A percentile compares a stretch with the other conserved stretches of the same genome.
These are phyloP conservation scores for Thinocorus orbignyianus DNA, from an alignment of 2,113 vertebrate genomes.

Conservation along the genomic window DNA sequence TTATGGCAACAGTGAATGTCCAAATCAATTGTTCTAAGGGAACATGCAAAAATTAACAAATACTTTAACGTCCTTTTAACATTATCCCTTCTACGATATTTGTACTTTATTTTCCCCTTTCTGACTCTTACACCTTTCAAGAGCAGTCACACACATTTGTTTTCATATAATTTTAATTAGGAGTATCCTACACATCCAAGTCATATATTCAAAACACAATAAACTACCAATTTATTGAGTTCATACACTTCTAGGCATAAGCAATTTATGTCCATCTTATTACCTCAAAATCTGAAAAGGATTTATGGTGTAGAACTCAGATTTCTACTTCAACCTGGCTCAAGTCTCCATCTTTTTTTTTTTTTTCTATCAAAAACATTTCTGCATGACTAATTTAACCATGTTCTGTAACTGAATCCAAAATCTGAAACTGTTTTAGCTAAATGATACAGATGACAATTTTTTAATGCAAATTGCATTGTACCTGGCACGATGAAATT, in stretches of 20 bases:
- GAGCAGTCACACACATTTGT: neutral
- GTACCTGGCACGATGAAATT: neutral
- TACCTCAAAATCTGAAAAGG: neutral
- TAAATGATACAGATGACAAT: neutral
- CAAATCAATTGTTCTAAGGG: constrained; percentile 27
- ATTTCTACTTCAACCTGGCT: neutral
- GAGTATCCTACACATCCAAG: neutral
- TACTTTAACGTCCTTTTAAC: neutral
- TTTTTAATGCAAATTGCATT: neutral
- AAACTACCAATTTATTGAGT: neutral
- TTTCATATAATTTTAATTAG: neutral
- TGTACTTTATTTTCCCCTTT: neutral
- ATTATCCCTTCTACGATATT: neutral
- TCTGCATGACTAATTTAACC: neutral
- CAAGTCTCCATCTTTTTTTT: neutral
- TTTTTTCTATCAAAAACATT: neutral
- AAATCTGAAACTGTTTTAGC: neutral
- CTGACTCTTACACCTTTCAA: neutral
- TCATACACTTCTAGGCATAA: neutral
- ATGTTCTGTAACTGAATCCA: neutral
- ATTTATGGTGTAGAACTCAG: neutral
- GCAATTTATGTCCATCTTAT: neutral
- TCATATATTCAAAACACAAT: neutral
- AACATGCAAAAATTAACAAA: constrained; percentile 48
- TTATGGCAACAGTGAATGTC: constrained; percentile 4